Conservation (phyloP, 2,888 invertebrate species). For the Lithophane leautieri region DNA sequence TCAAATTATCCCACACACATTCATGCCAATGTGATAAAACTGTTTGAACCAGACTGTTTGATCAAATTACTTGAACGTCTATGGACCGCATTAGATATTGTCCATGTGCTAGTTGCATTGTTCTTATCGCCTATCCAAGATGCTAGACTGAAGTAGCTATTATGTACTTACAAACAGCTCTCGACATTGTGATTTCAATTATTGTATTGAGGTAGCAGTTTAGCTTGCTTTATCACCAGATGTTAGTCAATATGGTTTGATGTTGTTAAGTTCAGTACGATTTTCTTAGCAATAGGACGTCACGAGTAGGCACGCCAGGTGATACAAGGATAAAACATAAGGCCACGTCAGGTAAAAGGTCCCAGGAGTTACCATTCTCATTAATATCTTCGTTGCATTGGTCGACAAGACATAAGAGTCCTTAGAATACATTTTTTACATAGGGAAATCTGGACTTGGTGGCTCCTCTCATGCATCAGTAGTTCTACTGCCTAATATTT, state of each 20-base stretch:
- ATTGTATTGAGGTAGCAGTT: constrained; percentile 4
- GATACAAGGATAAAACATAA: not conserved
- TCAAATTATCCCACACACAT: too few relatives aligned
- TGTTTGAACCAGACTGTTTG: too few relatives aligned
- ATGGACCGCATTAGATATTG: not conserved
- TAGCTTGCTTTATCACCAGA: constrained; percentile 18
- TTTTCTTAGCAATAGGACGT: constrained; percentile 13
- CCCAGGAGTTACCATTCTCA: constrained; percentile 9
- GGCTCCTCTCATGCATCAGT: constrained; percentile 5
- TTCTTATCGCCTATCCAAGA: constrained; percentile 4
- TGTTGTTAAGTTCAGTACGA: not conserved
- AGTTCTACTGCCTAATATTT: constrained; percentile 15
- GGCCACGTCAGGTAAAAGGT: not conserved
- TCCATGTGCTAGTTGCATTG: constrained; percentile 22
- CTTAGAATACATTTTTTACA: not conserved
- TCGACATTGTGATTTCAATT: constrained; percentile 46
- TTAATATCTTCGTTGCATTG: constrained; percentile 8
- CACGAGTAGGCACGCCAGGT: constrained; percentile 3
- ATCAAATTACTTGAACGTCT: too few relatives aligned
- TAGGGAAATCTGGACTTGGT: not conserved
- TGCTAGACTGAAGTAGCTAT: constrained; percentile 55
- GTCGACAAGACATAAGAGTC: not conserved
- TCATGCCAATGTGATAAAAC: too few relatives aligned
- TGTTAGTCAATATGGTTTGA: constrained; percentile 30
- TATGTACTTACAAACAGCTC: constrained; percentile 52